Conservation (phyloP, 2,888 invertebrate species). For the Harmothoe impar region DNA sequence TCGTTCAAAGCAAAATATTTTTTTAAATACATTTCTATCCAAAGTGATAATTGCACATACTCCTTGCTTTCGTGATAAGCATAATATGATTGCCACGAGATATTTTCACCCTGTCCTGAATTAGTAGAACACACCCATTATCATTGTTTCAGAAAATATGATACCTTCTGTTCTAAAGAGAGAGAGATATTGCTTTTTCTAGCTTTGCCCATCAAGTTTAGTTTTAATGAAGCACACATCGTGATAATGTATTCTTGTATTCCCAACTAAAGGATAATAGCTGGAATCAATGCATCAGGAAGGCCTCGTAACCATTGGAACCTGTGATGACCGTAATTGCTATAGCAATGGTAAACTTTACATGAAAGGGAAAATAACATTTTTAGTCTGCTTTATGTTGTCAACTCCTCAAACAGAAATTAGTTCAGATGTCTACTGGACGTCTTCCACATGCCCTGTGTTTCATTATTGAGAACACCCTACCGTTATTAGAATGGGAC, state of each 20-base stretch:
- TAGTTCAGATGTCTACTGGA: neutral
- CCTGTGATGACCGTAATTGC: constrained; percentile 52
- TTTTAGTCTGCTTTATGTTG: neutral
- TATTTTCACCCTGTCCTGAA: no score
- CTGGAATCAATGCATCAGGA: neutral
- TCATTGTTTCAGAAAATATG: no score
- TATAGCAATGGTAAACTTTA: constrained; percentile 17
- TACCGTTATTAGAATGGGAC: neutral
- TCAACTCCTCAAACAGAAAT: no score
- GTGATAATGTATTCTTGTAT: constrained; percentile 48
- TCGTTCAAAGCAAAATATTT: constrained; percentile 11
- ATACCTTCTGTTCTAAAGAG: no score
- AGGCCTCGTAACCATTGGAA: neutral
- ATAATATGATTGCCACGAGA: no score
- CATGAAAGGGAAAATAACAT: neutral
- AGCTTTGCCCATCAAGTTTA: no score
- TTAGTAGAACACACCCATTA: no score
- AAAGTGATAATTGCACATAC: neutral
- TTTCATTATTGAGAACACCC: neutral
- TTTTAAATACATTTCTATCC: neutral
- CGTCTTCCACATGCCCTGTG: constrained; percentile 1
- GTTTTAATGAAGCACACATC: no score
- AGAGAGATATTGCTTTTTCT: no score
- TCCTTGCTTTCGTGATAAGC: no score
- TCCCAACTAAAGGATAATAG: neutral